Evolutionary conservation across 64 coral and sea anemone species (phyloP).

Genomic region (Porites lutea): DNA sequence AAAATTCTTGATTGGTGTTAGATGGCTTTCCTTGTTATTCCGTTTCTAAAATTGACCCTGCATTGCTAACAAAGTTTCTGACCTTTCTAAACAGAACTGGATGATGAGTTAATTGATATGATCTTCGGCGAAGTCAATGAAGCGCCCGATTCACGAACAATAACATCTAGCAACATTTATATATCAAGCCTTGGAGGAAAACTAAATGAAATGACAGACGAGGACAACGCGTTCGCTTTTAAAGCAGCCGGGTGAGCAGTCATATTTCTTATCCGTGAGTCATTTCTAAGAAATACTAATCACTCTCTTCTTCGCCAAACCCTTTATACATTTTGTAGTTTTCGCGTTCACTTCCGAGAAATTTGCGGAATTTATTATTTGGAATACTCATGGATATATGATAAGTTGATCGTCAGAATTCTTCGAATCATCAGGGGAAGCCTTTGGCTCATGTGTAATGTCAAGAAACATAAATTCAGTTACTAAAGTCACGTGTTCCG

Average conservation of each 20-base stretch:
- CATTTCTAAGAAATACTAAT: no score
- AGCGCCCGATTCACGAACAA: neutral
- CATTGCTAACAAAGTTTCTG: neutral
- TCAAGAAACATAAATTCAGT: no score
- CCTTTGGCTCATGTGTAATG: no score
- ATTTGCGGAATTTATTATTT: no score
- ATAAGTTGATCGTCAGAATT: no score
- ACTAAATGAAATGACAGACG: conserved; percentile 26
- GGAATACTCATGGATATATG: no score
- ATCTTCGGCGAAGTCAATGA: conserved; percentile 39
- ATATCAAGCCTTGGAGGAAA: conserved; percentile 61
- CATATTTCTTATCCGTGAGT: neutral
- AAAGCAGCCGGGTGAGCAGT: conserved; percentile 23
- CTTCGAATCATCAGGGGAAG: no score
- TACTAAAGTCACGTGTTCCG: no score
- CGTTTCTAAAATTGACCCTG: no score
- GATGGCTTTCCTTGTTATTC: neutral
- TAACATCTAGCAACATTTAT: conserved; percentile 42
- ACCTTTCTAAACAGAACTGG: conserved; percentile 18
- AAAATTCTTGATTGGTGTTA: neutral
- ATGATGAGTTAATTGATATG: conserved; percentile 56
- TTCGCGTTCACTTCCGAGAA: no score
- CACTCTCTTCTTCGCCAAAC: no score
- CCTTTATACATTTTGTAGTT: no score
- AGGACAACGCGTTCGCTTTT: conserved; percentile 51